These are phyloP conservation scores for Ischnus inquisitorius DNA, from an alignment of 2,888 invertebrate species.

Conservation along the genomic window DNA sequence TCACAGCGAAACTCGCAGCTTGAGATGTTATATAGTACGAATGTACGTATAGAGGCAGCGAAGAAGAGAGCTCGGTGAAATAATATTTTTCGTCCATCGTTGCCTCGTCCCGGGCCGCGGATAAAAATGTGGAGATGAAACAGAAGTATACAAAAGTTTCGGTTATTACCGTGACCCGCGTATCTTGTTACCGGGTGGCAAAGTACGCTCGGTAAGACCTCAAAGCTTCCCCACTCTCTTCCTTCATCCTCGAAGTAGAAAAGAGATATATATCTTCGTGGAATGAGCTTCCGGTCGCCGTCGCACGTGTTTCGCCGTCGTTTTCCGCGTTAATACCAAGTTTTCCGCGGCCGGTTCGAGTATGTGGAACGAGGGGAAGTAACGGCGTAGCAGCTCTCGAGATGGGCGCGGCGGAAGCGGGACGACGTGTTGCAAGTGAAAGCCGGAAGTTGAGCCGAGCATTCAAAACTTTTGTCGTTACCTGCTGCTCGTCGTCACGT, in stretches of 20 bases:
- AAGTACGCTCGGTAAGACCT: constrained; percentile 7
- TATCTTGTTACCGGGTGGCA: constrained; percentile 39
- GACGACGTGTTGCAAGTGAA: constrained; percentile 25
- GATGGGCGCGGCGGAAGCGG: neutral
- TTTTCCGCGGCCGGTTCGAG: constrained; percentile 27
- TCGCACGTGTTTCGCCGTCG: constrained; percentile 36
- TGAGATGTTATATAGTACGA: constrained; percentile 10
- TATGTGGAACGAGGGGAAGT: constrained; percentile 1
- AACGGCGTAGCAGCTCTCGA: neutral
- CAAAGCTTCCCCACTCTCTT: constrained; percentile 19
- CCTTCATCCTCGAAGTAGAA: neutral
- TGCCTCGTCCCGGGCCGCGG: neutral
- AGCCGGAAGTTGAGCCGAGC: constrained; percentile 44
- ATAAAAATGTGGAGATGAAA: constrained; percentile 40
- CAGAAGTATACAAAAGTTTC: constrained; percentile 34
- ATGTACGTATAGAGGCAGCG: neutral
- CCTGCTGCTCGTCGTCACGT: constrained; percentile 22
- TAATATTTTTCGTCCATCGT: constrained; percentile 35
- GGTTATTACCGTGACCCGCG: constrained; percentile 33
- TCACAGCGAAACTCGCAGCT: constrained; percentile 21
- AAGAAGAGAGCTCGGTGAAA: constrained; percentile 24
- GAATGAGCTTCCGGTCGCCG: constrained; percentile 48
- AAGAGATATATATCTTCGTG: constrained; percentile 6
- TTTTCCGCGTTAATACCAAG: constrained; percentile 44
- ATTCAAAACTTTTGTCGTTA: constrained; percentile 61